A percentile compares a stretch with the other conserved stretches of the same genome.
These are phyloP conservation scores for Macroteleia sp. DNA, from an alignment of 2,888 invertebrate species.

Conservation along the genomic window DNA sequence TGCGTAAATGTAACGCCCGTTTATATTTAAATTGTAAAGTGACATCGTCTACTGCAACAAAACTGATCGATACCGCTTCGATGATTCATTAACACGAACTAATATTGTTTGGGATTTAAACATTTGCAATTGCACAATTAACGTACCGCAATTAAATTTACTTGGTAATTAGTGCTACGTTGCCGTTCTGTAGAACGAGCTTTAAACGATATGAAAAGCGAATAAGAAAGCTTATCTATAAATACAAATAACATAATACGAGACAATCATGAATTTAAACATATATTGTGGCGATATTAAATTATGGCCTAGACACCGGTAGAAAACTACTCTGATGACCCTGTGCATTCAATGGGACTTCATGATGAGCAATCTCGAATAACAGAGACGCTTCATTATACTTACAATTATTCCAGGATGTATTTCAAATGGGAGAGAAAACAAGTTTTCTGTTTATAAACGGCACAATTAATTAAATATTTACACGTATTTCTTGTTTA, in stretches of 20 bases:
- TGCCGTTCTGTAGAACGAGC: too few relatives aligned
- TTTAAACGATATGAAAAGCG: background rate
- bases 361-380: too few relatives aligned
- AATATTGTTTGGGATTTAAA: background rate
- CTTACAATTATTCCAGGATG: background rate
- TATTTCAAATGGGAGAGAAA: background rate
- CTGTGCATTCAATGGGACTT: too few relatives aligned
- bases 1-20: background rate
- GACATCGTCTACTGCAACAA: background rate
- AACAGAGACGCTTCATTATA: background rate
- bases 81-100: constrained; percentile 1
- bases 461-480: constrained; percentile 17
- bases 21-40: constrained; percentile 5
- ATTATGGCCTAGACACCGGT: too few relatives aligned
- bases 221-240: background rate
- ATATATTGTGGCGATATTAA: too few relatives aligned
- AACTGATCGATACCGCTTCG: background rate
- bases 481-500: background rate
- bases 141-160: background rate
- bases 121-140: constrained; percentile 2
- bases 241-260: too few relatives aligned
- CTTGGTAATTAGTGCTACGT: background rate
- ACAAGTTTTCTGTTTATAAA: background rate
- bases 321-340: background rate
- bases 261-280: too few relatives aligned